Percentiles rank a stretch among this genome's conserved stretches.
phyloP scores from a whole-genome alignment of 2,888 invertebrate species.

The Callinectes sapidus region DNA sequence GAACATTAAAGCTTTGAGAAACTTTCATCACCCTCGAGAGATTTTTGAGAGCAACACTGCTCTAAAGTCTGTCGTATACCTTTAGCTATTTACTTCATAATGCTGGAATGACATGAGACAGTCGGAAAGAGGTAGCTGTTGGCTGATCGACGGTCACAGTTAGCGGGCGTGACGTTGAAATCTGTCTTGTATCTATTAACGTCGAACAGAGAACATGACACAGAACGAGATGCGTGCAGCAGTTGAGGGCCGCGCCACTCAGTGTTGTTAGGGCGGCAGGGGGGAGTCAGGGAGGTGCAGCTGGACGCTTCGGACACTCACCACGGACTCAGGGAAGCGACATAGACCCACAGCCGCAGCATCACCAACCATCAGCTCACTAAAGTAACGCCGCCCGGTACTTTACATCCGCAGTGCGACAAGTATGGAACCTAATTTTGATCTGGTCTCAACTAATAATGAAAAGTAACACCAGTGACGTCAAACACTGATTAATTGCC shows the following conservation, averaged over 20 bases:
- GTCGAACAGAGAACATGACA: not conserved
- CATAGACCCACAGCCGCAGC: not conserved
- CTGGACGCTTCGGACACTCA: not conserved
- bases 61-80: not conserved
- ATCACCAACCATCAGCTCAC: not conserved
- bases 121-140: not conserved
- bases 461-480: constrained; percentile 11
- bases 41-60: not conserved
- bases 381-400: not conserved
- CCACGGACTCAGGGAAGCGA: not conserved
- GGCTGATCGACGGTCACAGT: not conserved
- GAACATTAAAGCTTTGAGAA: not conserved
- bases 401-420: not conserved
- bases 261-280: not conserved
- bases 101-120: not conserved
- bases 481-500: constrained; percentile 12
- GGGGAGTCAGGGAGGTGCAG: not conserved
- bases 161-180: not conserved
- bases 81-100: not conserved
- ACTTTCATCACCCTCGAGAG: not conserved
- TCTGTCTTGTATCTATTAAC: not conserved
- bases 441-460: not conserved
- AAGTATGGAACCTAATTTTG: not conserved
- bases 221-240: not conserved
- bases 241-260: not conserved